Base-by-base conservation (phyloP, 2,113 vertebrate genomes). In the Rhea pennata region DNA sequence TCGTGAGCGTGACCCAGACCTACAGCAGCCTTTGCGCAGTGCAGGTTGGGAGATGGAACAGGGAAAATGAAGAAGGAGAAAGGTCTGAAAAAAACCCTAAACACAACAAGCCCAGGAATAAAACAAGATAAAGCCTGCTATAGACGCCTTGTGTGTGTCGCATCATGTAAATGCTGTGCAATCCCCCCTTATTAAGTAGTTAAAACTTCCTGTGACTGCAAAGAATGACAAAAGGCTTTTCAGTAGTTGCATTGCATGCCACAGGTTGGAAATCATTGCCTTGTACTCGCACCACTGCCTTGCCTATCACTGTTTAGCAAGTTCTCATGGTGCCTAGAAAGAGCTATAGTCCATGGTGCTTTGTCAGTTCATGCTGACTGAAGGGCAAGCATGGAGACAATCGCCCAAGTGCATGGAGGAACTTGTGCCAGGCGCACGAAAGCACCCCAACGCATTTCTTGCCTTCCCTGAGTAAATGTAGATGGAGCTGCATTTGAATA, bases 301-400 rank as follows among this genome's bases (percentile, higher is more conserved):
- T 48, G 46, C 46, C 31, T 39, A 9, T 1, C 14, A 10, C 42
- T 24, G 22, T 40, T 64, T 24, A 50, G 5, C 26, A 85, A 20
- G 33, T 72, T 72, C 62, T n/a, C n/a, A 5, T 21, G n/a, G 46
- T 48, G 46, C 46, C 46, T 48, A 48, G 31, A 16, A 76, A 53
- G 36, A 1, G 0, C 2, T 4, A 7, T 1, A 8, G 12, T 16
- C 87, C 5, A 8, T 26, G 8, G 6, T 50, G 16, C 6, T 70
- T 61, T 1, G 12, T n/a, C 23, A 59, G 5, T 5, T 87, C 51
- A 14, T 5, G 12, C 15, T 31, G 64, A 3, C 5, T 4, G 21
- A 80, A 6, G 36, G 75, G 3, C 2, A 46, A 80, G 24, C 22
- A n/a, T 9, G 36, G 6, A 36, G 4, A 53, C 19, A 58, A 80